Percentiles rank a stretch among this genome's conserved stretches.
These are phyloP conservation scores for Misgurnus anguillicaudatus DNA, from an alignment of 2,113 vertebrate species.

Conservation along the genomic window DNA sequence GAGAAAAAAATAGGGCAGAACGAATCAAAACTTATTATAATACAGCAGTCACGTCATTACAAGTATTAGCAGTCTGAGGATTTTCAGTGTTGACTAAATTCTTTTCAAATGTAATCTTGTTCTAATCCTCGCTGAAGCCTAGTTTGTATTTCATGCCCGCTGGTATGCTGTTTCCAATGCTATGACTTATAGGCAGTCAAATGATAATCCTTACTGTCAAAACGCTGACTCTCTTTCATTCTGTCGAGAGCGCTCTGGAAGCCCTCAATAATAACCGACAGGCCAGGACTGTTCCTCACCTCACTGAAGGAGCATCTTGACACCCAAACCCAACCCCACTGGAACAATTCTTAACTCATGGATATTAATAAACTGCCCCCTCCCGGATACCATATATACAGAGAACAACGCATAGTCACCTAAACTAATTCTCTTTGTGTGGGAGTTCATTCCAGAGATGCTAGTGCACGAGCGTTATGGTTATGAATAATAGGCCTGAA, in stretches of 20 bases:
- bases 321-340: neutral
- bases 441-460: constrained; percentile 13
- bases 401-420: neutral
- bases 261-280: constrained; percentile 27
- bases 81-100: constrained; percentile 42
- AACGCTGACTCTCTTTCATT: neutral
- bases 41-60: constrained; percentile 14
- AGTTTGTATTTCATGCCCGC: constrained; percentile 36
- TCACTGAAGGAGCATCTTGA: constrained; percentile 26
- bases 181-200: neutral
- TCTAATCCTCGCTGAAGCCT: constrained; percentile 10
- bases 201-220: constrained; percentile 19
- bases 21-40: constrained; percentile 16
- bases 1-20: constrained; percentile 20
- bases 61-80: constrained; percentile 35
- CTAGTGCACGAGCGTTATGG: neutral
- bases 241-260: constrained; percentile 18
- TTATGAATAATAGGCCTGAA: constrained; percentile 26
- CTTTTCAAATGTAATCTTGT: constrained; percentile 26
- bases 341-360: constrained; percentile 20
- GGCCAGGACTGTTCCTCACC: constrained; percentile 19
- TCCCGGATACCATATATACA: neutral
- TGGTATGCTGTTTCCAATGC: constrained; percentile 18
- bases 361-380: constrained; percentile 25
- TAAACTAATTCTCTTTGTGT: neutral